Evolutionary conservation across 2,797 vertebrate genomes (phyloP).

Genomic region (Sarcoramphus papa): DNA sequence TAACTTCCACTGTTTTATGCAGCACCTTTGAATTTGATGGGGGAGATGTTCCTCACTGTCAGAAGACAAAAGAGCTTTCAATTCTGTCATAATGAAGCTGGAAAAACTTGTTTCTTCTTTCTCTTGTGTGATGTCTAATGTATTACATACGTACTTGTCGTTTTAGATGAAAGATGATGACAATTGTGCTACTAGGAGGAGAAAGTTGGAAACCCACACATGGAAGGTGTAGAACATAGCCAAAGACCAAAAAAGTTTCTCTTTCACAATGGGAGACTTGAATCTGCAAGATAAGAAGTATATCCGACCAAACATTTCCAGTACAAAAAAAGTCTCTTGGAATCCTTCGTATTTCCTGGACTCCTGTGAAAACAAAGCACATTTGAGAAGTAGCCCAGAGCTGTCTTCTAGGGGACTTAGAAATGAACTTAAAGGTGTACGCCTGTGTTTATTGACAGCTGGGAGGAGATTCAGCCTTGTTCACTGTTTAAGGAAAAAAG

Average conservation of each 20-base stretch:
- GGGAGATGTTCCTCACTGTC: background rate
- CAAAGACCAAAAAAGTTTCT: background rate
- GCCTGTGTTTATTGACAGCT: background rate
- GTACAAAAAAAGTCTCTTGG: background rate
- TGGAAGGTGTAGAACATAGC: background rate
- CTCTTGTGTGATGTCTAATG: background rate
- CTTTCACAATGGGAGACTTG: background rate
- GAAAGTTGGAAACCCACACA: background rate
- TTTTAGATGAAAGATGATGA: background rate
- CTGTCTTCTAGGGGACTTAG: background rate
- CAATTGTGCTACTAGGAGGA: background rate
- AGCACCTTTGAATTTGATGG: background rate
- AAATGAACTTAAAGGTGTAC: background rate
- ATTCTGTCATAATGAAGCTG: background rate
- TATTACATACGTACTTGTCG: accelerated
- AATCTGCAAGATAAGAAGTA: background rate
- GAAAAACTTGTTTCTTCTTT: background rate
- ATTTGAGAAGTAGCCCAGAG: background rate
- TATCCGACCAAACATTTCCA: background rate
- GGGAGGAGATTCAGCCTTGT: background rate
- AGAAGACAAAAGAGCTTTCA: background rate
- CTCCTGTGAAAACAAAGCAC: background rate
- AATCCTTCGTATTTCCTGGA: background rate
- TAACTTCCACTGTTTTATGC: background rate
- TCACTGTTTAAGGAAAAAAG: background rate